Conservation (phyloP, 2,888 invertebrate species). For the Tetragonula carbonaria region DNA sequence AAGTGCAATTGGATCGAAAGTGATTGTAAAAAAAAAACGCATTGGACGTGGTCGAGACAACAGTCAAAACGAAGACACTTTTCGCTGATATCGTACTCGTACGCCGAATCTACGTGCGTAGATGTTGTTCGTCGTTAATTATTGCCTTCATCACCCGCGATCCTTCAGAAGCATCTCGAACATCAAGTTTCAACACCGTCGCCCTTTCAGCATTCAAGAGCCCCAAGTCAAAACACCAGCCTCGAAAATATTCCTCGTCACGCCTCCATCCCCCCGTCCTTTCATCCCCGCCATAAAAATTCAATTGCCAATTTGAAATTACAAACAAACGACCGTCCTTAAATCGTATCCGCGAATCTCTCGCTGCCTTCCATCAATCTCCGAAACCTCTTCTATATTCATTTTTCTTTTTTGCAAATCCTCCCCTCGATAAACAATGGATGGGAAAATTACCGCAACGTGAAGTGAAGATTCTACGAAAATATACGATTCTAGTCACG, state of each 20-base stretch:
- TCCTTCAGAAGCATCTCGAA: slow-evolving; percentile 15
- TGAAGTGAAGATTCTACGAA: too few relatives aligned
- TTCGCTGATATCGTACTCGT: neutral
- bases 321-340: slow-evolving; percentile 12
- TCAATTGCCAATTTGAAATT: slow-evolving; percentile 37
- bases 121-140: neutral
- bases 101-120: neutral
- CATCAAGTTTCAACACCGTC: slow-evolving; percentile 11
- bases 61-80: neutral
- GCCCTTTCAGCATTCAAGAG: neutral
- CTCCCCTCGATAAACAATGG: neutral
- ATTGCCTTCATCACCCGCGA: neutral
- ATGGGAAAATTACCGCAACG: too few relatives aligned
- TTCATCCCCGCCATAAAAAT: slow-evolving; percentile 8
- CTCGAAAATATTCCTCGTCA: slow-evolving; percentile 37
- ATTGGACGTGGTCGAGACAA: too few relatives aligned
- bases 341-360: neutral
- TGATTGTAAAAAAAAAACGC: neutral
- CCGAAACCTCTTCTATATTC: too few relatives aligned
- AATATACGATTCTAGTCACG: too few relatives aligned
- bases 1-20: too few relatives aligned
- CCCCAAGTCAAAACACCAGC: slow-evolving; percentile 10
- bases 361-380: neutral
- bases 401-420: neutral
- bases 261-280: slow-evolving; percentile 1